Conservation (phyloP, 2,797 vertebrate genomes). For the Rhyacichthys aspro region DNA sequence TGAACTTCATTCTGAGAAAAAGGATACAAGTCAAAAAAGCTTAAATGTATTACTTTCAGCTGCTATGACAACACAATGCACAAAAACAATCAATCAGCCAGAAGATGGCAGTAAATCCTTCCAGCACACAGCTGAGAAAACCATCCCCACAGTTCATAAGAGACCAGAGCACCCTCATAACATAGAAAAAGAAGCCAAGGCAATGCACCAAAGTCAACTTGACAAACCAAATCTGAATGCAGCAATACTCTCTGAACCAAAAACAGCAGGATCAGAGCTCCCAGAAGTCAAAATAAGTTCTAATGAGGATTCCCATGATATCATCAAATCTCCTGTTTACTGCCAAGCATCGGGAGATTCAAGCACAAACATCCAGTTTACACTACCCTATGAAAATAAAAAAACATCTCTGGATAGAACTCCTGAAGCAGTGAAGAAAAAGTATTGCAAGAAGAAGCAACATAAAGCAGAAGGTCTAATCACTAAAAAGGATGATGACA, state of each 20-base stretch:
- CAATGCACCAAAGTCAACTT: background rate
- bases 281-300: background rate
- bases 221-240: background rate
- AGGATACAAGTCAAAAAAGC: background rate
- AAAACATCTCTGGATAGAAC: background rate
- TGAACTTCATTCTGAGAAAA: background rate
- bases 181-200: background rate
- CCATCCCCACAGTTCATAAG: background rate
- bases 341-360: background rate
- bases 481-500: background rate
- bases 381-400: background rate
- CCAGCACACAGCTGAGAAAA: background rate
- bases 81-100: constrained; percentile 8
- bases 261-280: background rate
- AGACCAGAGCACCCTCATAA: constrained; percentile 9
- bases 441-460: constrained; percentile 5
- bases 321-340: background rate
- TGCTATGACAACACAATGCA: background rate
- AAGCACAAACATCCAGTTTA: background rate
- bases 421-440: background rate
- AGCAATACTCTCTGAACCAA: background rate
- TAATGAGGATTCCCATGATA: background rate
- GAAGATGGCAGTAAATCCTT: background rate
- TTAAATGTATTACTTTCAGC: background rate
- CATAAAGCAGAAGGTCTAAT: background rate